phyloP scores from a whole-genome alignment of 2,888 invertebrate species.

The Nomada lathburiana region DNA sequence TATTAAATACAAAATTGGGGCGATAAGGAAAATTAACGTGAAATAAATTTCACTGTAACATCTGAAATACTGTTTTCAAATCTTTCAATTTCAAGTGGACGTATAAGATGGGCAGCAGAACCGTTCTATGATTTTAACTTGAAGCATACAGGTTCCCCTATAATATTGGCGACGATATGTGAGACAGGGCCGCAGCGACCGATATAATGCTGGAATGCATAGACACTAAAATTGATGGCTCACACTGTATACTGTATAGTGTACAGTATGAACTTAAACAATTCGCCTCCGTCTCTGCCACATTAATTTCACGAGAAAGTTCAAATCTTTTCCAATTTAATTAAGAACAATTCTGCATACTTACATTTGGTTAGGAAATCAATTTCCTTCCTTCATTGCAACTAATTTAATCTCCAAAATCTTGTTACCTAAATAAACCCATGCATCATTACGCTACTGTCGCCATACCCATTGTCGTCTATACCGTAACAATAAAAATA shows the following conservation, averaged over 20 bases:
- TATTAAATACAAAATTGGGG: background rate
- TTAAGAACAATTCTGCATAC: no score
- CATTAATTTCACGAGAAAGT: no score
- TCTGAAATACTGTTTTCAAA: background rate
- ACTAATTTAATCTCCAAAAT: background rate
- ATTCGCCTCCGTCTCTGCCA: no score
- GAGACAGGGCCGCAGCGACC: background rate
- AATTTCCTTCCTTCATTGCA: no score
- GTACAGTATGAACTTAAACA: no score
- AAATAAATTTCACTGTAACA: background rate
- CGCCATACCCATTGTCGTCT: no score
- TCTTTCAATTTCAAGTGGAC: background rate
- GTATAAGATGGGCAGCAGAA: background rate
- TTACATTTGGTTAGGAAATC: no score
- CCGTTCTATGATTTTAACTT: background rate
- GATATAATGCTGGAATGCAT: background rate
- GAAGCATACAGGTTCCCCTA: background rate
- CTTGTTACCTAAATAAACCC: background rate
- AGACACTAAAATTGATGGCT: background rate
- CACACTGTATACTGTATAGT: no score
- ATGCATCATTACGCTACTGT: background rate
- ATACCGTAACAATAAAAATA: background rate
- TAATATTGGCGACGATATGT: slow-evolving; percentile 7
- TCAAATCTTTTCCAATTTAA: no score
- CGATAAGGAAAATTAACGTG: background rate